These are phyloP conservation scores for Pyrocephalus nanus DNA, from an alignment of 2,797 vertebrate genomes.

Conservation along the genomic window DNA sequence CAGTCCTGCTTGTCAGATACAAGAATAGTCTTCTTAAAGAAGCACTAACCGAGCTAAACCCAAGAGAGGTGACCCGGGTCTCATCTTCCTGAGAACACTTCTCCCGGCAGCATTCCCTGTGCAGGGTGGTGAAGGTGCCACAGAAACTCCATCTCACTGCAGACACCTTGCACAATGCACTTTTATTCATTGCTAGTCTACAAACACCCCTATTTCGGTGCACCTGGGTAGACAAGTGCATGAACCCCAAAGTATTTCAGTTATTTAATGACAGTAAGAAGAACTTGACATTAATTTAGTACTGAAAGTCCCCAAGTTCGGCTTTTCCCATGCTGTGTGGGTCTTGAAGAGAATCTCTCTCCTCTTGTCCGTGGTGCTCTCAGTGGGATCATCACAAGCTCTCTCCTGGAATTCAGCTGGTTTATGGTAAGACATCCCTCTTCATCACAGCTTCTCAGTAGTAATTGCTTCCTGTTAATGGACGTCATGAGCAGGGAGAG, in stretches of 20 bases:
- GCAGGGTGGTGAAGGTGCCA: background rate
- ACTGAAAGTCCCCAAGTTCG: background rate
- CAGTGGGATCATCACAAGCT: background rate
- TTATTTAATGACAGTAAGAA: background rate
- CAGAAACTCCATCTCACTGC: background rate
- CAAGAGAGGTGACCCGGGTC: background rate
- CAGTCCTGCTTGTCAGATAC: background rate
- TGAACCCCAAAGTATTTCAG: background rate
- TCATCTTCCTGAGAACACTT: background rate
- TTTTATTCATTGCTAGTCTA: background rate
- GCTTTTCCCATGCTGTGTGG: background rate
- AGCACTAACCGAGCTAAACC: background rate
- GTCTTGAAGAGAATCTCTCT: background rate
- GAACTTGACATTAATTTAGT: background rate
- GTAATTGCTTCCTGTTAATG: background rate
- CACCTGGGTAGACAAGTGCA: background rate
- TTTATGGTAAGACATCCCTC: background rate
- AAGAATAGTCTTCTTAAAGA: background rate
- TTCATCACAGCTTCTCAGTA: background rate
- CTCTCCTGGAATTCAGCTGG: background rate
- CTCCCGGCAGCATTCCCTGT: background rate
- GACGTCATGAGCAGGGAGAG: background rate
- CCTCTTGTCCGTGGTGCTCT: background rate
- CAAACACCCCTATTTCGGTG: accelerated
- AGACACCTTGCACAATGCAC: background rate